Evolutionary conservation across 2,888 invertebrate species (phyloP), one percentile per base, ranked within the genome.

Genomic region (Chirona hameri): DNA sequence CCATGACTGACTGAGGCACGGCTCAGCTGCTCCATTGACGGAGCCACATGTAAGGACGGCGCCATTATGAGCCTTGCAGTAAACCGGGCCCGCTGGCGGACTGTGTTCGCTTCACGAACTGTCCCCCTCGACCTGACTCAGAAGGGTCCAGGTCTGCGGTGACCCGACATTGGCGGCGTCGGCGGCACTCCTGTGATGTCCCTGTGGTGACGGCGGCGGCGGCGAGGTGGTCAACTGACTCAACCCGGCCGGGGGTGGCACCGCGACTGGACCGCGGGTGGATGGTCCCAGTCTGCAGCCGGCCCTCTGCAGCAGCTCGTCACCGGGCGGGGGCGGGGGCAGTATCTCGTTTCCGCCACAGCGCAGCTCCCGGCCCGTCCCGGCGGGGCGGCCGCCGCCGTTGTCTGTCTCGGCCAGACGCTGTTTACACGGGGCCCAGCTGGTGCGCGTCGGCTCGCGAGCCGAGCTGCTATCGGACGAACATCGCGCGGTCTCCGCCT

Each of bases 61-160:
- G 52, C 15, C 52, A 7, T 52, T 52, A 52, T 12, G 52, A 52
- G 52, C 12, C 12, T 18, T 52, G 52, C 52, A 52, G 15, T 52
- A 18, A 52, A 18, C 52, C 12, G 52, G 10, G 7, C 52, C 18
- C 24, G 60, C 7, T 2, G 60, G 24, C 60, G 3, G 60, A 60
- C 24, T 18, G 27, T 27, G 29, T 18, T 15, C 31, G 72, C 31
- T 9, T 18, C 72, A 18, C 72, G 31, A 29, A 18, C 29, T 39
- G n/a, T 24, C n/a, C 60, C 60, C 10, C n/a, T 9, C n/a, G 60
- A 60, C 31, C 72, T 72, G 72, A 72, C 72, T 72, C 72, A 72
- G 18, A 18, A 31, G 72, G 27, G 69, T 0, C 31, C 18, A 15
- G 27, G 72, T 27, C 72, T 18, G 29, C 72, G 31, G 72, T 72